phyloP scores from a whole-genome alignment of 2,888 invertebrate genomes.

The Watsonalla cultraria region DNA sequence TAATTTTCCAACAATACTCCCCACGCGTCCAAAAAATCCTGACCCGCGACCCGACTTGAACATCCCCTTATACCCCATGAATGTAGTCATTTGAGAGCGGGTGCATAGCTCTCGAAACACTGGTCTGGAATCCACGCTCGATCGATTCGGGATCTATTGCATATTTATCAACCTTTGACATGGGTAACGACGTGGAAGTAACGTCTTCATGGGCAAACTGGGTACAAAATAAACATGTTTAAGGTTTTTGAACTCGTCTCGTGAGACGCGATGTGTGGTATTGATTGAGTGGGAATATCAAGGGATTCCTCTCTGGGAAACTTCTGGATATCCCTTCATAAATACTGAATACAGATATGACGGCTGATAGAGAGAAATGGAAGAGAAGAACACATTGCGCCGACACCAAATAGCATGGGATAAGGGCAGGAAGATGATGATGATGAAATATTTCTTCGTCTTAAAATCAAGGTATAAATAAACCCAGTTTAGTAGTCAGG shows the following conservation, averaged over 20 bases:
- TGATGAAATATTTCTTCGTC: no score
- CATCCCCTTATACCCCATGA: slow-evolving; percentile 7
- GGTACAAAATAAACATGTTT: slow-evolving; percentile 64
- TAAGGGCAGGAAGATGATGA: no score
- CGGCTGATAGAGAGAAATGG: no score
- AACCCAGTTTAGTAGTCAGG: no score
- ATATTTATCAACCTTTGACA: slow-evolving; percentile 79
- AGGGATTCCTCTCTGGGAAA: neutral
- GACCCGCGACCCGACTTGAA: slow-evolving; percentile 23
- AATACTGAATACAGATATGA: no score
- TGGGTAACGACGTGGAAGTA: slow-evolving; percentile 70
- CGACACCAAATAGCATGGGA: no score
- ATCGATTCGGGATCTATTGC: slow-evolving; percentile 73
- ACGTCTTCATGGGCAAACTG: slow-evolving; percentile 69
- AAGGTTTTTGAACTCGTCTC: slow-evolving; percentile 31
- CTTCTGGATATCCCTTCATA: no score
- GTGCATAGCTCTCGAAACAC: slow-evolving; percentile 17
- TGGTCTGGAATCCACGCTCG: slow-evolving; percentile 61
- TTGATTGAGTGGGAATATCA: neutral
- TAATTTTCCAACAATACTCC: slow-evolving; percentile 73
- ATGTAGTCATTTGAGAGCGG: slow-evolving; percentile 9
- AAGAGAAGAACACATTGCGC: no score
- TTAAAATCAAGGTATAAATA: no score
- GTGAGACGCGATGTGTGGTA: slow-evolving; percentile 9
- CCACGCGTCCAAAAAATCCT: slow-evolving; percentile 47